These are phyloP conservation scores for Tetranychus piercei DNA, from an alignment of 2,888 invertebrate genomes.

Conservation along the genomic window DNA sequence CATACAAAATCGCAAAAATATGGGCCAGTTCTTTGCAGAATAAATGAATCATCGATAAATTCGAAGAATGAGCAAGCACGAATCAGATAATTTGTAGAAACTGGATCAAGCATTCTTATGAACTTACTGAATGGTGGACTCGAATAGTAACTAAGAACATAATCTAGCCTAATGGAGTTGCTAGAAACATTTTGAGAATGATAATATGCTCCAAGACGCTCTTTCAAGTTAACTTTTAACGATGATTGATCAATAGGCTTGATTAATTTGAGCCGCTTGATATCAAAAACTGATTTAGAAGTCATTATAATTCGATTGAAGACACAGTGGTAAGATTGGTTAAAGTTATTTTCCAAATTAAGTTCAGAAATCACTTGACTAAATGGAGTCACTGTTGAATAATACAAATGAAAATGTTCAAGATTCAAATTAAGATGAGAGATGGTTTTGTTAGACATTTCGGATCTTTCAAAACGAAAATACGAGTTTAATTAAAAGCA, in stretches of 20 bases:
- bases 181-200: background rate
- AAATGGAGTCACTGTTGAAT: background rate
- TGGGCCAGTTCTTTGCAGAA: background rate
- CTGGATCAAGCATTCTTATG: background rate
- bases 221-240: background rate
- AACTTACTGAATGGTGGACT: background rate
- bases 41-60: background rate
- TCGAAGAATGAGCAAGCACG: background rate
- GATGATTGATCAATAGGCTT: background rate
- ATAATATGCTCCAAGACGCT: background rate
- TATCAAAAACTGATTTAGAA: background rate
- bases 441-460: background rate
- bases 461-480: background rate
- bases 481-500: background rate
- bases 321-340: background rate
- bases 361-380: background rate
- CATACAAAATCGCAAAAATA: constrained; percentile 6
- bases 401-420: background rate
- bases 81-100: background rate
- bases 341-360: background rate
- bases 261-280: background rate
- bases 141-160: background rate
- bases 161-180: constrained; percentile 2
- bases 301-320: background rate
- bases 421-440: background rate